Percentiles rank a stretch among this genome's conserved stretches.
These are phyloP conservation scores for Sphaeridia pumilis DNA, from an alignment of 2,888 invertebrate species.

Conservation along the genomic window DNA sequence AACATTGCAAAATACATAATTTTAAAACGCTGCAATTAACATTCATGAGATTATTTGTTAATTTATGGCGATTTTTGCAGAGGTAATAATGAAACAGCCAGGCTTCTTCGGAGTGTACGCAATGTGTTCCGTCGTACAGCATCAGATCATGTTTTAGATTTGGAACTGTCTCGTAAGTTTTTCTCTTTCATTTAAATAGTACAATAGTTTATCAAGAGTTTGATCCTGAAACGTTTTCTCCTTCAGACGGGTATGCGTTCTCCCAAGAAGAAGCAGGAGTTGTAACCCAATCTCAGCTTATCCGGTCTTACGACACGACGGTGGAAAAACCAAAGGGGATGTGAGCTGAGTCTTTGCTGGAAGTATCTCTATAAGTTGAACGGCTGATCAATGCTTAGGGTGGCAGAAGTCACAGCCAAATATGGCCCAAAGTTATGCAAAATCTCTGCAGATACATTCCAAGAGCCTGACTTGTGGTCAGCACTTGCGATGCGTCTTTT, in stretches of 20 bases:
- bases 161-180: conserved; percentile 82
- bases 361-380: too few relatives aligned
- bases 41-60: not conserved
- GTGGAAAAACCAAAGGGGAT: conserved; percentile 67
- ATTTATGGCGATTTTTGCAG: not conserved
- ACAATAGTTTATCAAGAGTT: conserved; percentile 8
- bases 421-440: too few relatives aligned
- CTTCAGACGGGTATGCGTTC: conserved; percentile 91
- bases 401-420: too few relatives aligned
- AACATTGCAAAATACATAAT: not conserved
- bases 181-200: not conserved
- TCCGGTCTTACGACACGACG: conserved; percentile 91
- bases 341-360: too few relatives aligned
- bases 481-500: too few relatives aligned
- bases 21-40: not conserved
- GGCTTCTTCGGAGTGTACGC: conserved; percentile 67
- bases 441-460: too few relatives aligned
- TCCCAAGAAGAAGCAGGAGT: conserved; percentile 98
- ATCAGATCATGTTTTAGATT: conserved; percentile 67
- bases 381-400: too few relatives aligned
- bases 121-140: conserved; percentile 76
- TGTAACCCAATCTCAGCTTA: conserved; percentile 85
- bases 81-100: conserved; percentile 72
- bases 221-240: not conserved
- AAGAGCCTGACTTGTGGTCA: too few relatives aligned